Base-by-base conservation (phyloP, 1,140 invertebrate genomes). In the Euwallacea similis region DNA sequence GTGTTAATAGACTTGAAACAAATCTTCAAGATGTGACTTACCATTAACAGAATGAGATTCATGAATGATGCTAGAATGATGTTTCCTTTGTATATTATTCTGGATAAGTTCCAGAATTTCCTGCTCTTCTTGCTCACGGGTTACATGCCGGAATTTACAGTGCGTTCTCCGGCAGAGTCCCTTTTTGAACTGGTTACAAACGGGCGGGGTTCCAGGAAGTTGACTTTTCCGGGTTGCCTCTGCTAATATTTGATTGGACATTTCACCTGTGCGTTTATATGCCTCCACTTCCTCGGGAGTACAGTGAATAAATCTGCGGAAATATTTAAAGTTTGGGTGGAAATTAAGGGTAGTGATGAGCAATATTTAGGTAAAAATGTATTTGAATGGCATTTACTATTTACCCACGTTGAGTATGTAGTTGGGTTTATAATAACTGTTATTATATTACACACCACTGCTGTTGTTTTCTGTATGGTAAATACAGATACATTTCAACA, bases 181-280 rank as follows among this genome's bases (percentile, higher is more conserved):
- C 79, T 92, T 92, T 21, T 91, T 80, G 78, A 87, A 93, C 78
- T 93, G 90, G 79, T 92, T 91, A 77, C 91, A 93, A 50, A 92
- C 81, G 0, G 91, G 82, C n/a, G 85, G 85, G 0, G 78, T 73
- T 15, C 79, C 76, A 76, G 83, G 73, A 44, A 81, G 54, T 76
- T 85, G 77, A 76, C 82, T 77, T 81, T 82, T 82, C 58, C 79
- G 60, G 6, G 79, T 85, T 0, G 83, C 76, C 65, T 85, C 83
- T 0, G 75, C 81, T 0, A 85, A 71, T 43, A 90, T 82, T 73
- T 88, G 85, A n/a, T 83, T 79, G 4, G 89, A 90, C 67, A 93
- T 81, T 74, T 89, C 86, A 0, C 90, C 90, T 2, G 86, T 90
- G 6, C 83, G 81, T 63, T 89, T 86, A 78, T 90, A 94, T 77